phyloP scores from a whole-genome alignment of 2,113 vertebrate genomes.

The Pipa parva region DNA sequence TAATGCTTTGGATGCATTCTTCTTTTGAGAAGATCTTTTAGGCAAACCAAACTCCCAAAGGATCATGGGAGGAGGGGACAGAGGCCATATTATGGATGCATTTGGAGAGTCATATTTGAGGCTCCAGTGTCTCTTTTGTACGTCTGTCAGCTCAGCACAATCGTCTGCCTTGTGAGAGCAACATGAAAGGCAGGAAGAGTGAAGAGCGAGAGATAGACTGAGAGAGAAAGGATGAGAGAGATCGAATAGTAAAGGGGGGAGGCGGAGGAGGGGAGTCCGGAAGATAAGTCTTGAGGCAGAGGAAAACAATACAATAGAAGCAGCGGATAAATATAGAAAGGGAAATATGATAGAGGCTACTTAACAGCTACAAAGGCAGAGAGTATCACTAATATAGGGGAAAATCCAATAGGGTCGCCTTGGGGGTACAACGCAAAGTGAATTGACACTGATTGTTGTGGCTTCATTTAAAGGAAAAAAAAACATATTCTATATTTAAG shows the following conservation, averaged over 20 bases:
- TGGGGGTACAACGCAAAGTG: neutral
- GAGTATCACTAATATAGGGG: neutral
- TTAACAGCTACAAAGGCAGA: slow-evolving; percentile 1
- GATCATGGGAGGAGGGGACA: slow-evolving; percentile 13
- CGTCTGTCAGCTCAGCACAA: slow-evolving; percentile 35
- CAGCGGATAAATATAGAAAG: slow-evolving; percentile 28
- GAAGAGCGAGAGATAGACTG: neutral
- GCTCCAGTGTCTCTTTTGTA: slow-evolving; percentile 19
- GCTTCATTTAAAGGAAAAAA: too few species aligned
- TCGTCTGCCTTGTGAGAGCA: slow-evolving; percentile 32
- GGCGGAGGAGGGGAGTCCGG: neutral
- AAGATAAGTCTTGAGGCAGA: slow-evolving; percentile 5
- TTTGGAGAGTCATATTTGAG: slow-evolving; percentile 23
- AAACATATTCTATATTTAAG: too few species aligned
- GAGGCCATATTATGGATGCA: slow-evolving; percentile 9
- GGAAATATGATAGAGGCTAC: slow-evolving; percentile 23
- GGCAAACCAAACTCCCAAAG: slow-evolving; percentile 2
- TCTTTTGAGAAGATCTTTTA: slow-evolving; percentile 6
- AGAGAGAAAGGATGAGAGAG: neutral
- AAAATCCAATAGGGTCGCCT: neutral
- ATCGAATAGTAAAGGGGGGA: neutral
- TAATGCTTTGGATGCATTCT: slow-evolving; percentile 2
- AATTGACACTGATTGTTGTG: too few species aligned
- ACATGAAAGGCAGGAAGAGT: slow-evolving; percentile 36
- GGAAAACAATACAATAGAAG: slow-evolving; percentile 32